These are phyloP conservation scores for Apostichopus japonicus DNA, from an alignment of 35 echinoderm and acorn worm genomes.

Conservation along the genomic window DNA sequence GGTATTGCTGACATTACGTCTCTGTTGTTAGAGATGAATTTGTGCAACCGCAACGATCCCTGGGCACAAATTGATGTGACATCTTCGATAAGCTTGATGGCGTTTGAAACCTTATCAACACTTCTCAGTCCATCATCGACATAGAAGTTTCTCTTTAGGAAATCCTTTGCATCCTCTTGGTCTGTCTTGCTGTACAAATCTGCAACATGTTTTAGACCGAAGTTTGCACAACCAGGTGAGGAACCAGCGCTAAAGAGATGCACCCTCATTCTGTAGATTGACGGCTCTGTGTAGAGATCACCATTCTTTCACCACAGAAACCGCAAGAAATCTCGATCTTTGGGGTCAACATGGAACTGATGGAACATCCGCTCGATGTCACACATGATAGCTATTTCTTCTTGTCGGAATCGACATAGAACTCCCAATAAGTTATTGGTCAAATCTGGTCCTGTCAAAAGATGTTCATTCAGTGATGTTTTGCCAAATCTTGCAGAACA, in stretches of 20 bases:
- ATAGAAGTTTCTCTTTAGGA: conserved; percentile 60
- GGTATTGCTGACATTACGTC: conserved; percentile 39
- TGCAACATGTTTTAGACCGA: conserved; percentile 59
- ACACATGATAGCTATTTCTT: conserved; percentile 50
- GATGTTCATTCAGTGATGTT: conserved; percentile 57
- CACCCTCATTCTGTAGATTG: conserved; percentile 57
- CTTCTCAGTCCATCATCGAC: conserved; percentile 65
- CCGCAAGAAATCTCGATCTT: conserved; percentile 19
- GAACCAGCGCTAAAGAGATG: conserved; percentile 68
- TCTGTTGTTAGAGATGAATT: conserved; percentile 59
- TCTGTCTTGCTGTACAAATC: conserved; percentile 3
- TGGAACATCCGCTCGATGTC: conserved; percentile 74
- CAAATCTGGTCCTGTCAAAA: conserved; percentile 66
- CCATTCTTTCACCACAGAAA: conserved; percentile 60
- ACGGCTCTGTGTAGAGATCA: conserved; percentile 27
- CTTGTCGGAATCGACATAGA: conserved; percentile 46
- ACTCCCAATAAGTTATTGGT: conserved; percentile 62
- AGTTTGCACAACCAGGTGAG: conserved; percentile 65
- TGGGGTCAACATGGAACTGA: conserved; percentile 48
- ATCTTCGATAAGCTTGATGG: conserved; percentile 28
- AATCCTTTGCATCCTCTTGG: neutral
- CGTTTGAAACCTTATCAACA: neutral
- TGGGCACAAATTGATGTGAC: conserved; percentile 12
- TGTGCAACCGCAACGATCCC: conserved; percentile 60
- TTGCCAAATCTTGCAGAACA: conserved; percentile 54